Evolutionary conservation across 1,140 invertebrate genomes (phyloP), one percentile per base, ranked within the genome.

Genomic region (Ruditapes philippinarum): DNA sequence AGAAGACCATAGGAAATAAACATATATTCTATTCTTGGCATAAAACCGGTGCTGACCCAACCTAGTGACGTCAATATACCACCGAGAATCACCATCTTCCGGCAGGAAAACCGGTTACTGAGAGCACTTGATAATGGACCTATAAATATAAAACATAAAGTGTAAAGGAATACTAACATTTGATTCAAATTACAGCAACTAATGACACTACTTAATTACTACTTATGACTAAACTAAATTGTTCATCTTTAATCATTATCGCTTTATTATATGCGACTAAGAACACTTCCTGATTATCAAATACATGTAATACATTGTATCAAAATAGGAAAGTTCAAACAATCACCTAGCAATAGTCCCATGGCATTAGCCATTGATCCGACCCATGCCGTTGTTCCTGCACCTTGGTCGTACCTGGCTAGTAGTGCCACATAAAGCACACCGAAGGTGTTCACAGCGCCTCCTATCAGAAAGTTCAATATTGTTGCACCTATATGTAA

Each of bases 341-440:
- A 81, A 31, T n/a, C 73, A 84, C 82, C 65, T 19, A 84, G 65
- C 25, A 84, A 31, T 31, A 84, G 65, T 31, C 82, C 82, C 82
- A 84, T 84, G 28, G 82, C 82, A 49, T 84, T 84, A 11, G 82
- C 82, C 65, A 84, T 12, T 45, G 82, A 84, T 28, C 82, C 82
- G 25, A 84, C 82, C 82, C 82, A 84, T n/a, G 82, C 82, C 7
- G 82, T 84, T 25, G 19, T 25, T 14, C 82, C 65, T 33, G 82
- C 57, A 45, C 65, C 38, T 49, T 84, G 60, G 9, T 73, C 28
- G 36, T 40, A 73, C 17, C 22, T 33, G 25, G 70, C 82, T 25
- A 84, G 22, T 28, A 84, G 42, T 11, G 33, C 62, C 17, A 84
- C 82, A 33, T 84, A 84, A 12, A 84, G 38, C 25, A 84, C 65